Evolutionary conservation across 2,888 invertebrate genomes (phyloP), one percentile per base, ranked within the genome.

Genomic region (Flabesymbios commensalis): DNA sequence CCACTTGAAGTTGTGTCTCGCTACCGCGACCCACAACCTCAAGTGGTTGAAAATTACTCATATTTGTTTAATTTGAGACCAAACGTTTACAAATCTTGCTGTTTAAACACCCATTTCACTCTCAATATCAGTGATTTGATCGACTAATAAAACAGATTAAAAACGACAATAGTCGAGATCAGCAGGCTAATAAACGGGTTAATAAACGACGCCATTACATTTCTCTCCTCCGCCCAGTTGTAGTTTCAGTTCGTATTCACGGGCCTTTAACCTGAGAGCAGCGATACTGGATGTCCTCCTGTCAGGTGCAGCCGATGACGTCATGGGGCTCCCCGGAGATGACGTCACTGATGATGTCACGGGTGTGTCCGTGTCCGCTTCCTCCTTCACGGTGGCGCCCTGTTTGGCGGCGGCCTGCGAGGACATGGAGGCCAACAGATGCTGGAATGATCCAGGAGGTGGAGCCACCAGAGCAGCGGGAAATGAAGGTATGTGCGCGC

Each of bases 341-440:
- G 14, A 7, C 45, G 45, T 19, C 45, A 10, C 10, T n/a, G 39
- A 36, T 14, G 39, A n/a, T 36, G 39, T 14, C n/a, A n/a, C 10
- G n/a, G 39, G 39, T 45, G 41, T 7, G 14, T 7, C 26, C 5
- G 47, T 32, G 45, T 19, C 24, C n/a, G 7, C 45, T 10, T 45
- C 45, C 10, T 45, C 45, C 17, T 28, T 49, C 7, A 24, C 49
- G 49, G 49, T 49, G 7, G 28, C 31, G 32, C 14, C n/a, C 24
- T 7, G 45, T 24, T 32, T 26, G 24, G n/a, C 47, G 28, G 24
- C 26, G 22, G 22, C 69, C 69, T 1, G 69, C 68, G 68, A 65
- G 26, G 76, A 75, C 73, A 78, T 75, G 57, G 72, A 70, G 7
- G 78, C 76, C 53, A 78, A 64, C 10, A 78, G 65, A 45, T 76